phyloP scores from a whole-genome alignment of 2,113 vertebrate species.

The Ovis canadensis region DNA sequence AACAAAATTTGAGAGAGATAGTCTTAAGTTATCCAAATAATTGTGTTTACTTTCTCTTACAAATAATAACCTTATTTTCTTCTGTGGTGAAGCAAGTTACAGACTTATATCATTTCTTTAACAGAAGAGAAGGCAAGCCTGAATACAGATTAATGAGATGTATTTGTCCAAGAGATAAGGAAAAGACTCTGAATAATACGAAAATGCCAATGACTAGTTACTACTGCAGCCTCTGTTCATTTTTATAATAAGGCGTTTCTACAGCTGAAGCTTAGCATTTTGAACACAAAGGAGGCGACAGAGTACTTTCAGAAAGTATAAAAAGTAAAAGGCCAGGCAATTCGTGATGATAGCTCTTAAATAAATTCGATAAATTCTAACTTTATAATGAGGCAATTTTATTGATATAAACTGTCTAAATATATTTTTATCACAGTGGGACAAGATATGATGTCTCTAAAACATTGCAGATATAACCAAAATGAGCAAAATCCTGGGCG shows the following conservation, averaged over 20 bases:
- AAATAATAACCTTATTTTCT: background rate
- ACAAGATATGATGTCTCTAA: background rate
- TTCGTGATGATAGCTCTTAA: background rate
- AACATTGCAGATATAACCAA: background rate
- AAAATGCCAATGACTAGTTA: background rate
- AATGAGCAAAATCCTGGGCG: slow-evolving; percentile 12
- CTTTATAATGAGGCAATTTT: background rate
- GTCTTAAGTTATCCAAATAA: background rate
- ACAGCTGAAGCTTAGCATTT: background rate
- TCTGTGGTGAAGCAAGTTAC: background rate
- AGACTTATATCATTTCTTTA: slow-evolving; percentile 8
- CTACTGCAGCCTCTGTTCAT: background rate
- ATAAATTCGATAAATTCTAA: slow-evolving; percentile 26
- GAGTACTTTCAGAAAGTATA: background rate
- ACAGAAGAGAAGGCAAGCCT: background rate
- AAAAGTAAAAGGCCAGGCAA: background rate
- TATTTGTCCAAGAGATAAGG: background rate
- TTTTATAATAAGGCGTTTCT: background rate
- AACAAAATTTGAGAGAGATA: background rate
- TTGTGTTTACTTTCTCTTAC: background rate
- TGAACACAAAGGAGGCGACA: background rate
- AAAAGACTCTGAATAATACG: background rate
- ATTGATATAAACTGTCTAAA: background rate
- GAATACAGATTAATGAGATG: background rate
- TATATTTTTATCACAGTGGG: background rate